Conservation (phyloP, 1,140 invertebrate genomes). For the Drosophila tropicalis region DNA sequence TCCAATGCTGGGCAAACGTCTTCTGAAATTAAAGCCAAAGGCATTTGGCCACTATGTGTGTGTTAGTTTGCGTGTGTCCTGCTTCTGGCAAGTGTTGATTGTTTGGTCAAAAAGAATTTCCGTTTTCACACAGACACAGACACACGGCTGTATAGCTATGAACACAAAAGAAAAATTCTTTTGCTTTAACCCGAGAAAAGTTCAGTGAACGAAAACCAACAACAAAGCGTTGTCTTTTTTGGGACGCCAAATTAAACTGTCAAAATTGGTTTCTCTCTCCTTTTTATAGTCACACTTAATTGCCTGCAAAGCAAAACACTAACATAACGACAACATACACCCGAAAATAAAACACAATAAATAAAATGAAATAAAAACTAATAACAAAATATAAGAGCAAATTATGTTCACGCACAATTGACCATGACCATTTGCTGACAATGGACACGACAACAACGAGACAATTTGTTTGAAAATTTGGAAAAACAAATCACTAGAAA, state of each 20-base stretch:
- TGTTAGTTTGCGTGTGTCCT: conserved; percentile 22
- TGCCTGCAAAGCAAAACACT: conserved; percentile 21
- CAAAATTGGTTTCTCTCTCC: conserved; percentile 29
- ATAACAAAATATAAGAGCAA: background rate
- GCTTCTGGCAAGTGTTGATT: conserved; percentile 61
- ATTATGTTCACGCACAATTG: background rate
- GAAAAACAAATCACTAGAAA: too few species aligned
- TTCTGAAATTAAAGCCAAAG: conserved; percentile 77
- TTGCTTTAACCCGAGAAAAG: conserved; percentile 28
- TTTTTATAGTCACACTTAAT: conserved; percentile 44
- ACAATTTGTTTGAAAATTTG: background rate
- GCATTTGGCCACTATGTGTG: conserved; percentile 52
- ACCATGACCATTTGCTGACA: background rate
- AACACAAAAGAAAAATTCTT: conserved; percentile 29
- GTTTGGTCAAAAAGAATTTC: conserved; percentile 67
- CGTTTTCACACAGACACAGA: conserved; percentile 19
- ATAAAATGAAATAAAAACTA: background rate
- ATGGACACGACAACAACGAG: background rate
- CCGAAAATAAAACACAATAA: conserved; percentile 1
- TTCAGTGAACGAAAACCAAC: background rate
- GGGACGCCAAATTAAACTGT: conserved; percentile 53
- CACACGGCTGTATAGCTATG: background rate
- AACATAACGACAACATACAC: background rate
- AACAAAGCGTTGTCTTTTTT: conserved; percentile 34
- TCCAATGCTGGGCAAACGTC: conserved; percentile 57